Conservation (phyloP, 2,113 vertebrate genomes). For the Austrofundulus limnaeus region DNA sequence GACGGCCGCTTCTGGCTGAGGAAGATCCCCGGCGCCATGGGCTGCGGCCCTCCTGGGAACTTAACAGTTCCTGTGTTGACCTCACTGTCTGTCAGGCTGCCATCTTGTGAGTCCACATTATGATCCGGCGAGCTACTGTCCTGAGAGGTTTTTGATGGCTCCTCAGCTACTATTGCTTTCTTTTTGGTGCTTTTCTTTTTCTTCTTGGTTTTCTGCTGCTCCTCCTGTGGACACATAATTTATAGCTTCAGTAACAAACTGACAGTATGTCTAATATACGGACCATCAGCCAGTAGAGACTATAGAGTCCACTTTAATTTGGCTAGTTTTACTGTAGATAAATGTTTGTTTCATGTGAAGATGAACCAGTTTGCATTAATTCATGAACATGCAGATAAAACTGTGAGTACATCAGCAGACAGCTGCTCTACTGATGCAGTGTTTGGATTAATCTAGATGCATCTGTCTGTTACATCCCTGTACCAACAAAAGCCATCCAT, state of each 20-base stretch:
- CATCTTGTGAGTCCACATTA: constrained; percentile 85
- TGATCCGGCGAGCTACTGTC: constrained; percentile 92
- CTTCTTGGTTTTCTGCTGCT: constrained; percentile 96
- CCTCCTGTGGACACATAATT: constrained; percentile 76
- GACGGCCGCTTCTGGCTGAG: constrained; percentile 91
- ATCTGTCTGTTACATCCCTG: too few relatives aligned
- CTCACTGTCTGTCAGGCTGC: constrained; percentile 90
- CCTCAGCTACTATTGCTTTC: constrained; percentile 82
- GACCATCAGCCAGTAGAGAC: too few relatives aligned
- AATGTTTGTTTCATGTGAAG: too few relatives aligned
- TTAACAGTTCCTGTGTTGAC: constrained; percentile 86
- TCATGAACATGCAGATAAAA: too few relatives aligned
- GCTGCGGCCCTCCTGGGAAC: constrained; percentile 83
- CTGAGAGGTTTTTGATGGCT: constrained; percentile 82
- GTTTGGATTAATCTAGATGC: too few relatives aligned
- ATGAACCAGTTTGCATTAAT: too few relatives aligned
- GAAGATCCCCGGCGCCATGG: constrained; percentile 96
- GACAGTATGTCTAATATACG: too few relatives aligned
- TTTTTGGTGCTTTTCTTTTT: constrained; percentile 93
- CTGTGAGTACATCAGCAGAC: too few relatives aligned
- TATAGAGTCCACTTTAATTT: too few relatives aligned
- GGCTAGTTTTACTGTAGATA: too few relatives aligned
- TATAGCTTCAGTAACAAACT: not conserved
- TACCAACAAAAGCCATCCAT: too few relatives aligned
- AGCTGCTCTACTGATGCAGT: too few relatives aligned